phyloP scores from a whole-genome alignment of 2,113 vertebrate genomes.

The Illadopsis cleaveri region DNA sequence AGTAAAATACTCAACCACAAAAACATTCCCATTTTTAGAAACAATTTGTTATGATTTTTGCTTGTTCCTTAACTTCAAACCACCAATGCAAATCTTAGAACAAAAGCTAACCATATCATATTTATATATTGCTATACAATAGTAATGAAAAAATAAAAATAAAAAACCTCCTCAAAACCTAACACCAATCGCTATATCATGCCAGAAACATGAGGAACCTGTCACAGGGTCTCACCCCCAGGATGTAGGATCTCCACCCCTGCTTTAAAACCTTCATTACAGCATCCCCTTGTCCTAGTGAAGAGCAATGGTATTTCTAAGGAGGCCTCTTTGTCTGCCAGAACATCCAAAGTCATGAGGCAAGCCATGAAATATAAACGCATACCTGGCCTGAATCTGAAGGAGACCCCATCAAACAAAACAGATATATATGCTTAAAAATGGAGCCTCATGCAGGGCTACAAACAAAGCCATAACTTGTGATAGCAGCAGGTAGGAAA shows the following conservation, averaged over 20 bases:
- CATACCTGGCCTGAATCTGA: background rate
- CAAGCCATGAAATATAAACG: background rate
- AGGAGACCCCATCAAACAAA: background rate
- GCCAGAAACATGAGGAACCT: background rate
- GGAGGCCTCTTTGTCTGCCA: background rate
- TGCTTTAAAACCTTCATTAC: background rate
- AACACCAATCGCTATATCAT: background rate
- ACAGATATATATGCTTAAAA: background rate
- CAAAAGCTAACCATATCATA: background rate
- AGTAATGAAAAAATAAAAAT: background rate
- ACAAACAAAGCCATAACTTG: background rate
- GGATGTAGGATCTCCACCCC: background rate
- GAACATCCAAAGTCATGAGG: background rate
- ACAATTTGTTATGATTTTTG: background rate
- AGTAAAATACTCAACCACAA: background rate
- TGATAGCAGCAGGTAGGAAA: conserved; percentile 53
- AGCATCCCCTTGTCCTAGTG: background rate
- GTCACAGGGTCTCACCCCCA: background rate
- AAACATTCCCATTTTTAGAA: background rate
- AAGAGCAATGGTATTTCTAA: background rate
- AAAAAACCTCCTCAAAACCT: background rate
- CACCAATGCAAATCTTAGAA: background rate
- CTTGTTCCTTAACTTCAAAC: background rate
- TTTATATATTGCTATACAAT: background rate
- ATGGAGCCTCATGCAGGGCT: background rate